phyloP scores from a whole-genome alignment of 2,797 vertebrate genomes.

The Holocentrus rufus region DNA sequence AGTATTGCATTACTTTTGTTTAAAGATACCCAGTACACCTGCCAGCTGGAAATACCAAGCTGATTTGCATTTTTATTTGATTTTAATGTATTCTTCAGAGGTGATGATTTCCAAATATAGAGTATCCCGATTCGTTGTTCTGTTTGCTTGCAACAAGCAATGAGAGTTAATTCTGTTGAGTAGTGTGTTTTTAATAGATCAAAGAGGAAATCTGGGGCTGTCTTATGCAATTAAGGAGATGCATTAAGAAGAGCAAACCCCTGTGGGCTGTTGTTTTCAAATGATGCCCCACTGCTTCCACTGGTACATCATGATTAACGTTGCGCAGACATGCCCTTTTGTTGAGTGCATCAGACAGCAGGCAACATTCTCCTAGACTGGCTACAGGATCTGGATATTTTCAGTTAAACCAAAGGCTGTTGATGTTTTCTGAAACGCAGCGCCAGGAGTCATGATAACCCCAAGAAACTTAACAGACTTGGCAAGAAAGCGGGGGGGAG shows the following conservation, averaged over 20 bases:
- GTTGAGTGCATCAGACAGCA: slow-evolving; percentile 75
- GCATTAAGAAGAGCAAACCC: slow-evolving; percentile 85
- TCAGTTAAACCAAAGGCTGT: slow-evolving; percentile 66
- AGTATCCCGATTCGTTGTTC: slow-evolving; percentile 60
- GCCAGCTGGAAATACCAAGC: slow-evolving; percentile 73
- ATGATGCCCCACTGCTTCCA: slow-evolving; percentile 79
- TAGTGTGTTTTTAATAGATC: slow-evolving; percentile 82
- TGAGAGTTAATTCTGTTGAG: slow-evolving; percentile 80
- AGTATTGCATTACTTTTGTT: slow-evolving; percentile 67
- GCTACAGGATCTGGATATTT: slow-evolving; percentile 62
- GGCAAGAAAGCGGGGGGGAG: slow-evolving; percentile 26
- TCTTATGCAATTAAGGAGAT: slow-evolving; percentile 84
- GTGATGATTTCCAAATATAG: slow-evolving; percentile 81
- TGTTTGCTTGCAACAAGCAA: slow-evolving; percentile 69
- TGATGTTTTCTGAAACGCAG: slow-evolving; percentile 61
- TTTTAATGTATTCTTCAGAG: slow-evolving; percentile 79
- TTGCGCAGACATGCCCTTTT: slow-evolving; percentile 78
- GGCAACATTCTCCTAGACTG: slow-evolving; percentile 57
- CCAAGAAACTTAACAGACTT: slow-evolving; percentile 37
- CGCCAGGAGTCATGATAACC: slow-evolving; percentile 61
- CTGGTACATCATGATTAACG: slow-evolving; percentile 80
- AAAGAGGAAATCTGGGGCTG: slow-evolving; percentile 83
- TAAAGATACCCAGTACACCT: slow-evolving; percentile 66
- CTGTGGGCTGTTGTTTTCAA: slow-evolving; percentile 82
- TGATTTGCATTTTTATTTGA: slow-evolving; percentile 83